Conservation (phyloP, 2,113 vertebrate species). For the Atrichornis clamosus region DNA sequence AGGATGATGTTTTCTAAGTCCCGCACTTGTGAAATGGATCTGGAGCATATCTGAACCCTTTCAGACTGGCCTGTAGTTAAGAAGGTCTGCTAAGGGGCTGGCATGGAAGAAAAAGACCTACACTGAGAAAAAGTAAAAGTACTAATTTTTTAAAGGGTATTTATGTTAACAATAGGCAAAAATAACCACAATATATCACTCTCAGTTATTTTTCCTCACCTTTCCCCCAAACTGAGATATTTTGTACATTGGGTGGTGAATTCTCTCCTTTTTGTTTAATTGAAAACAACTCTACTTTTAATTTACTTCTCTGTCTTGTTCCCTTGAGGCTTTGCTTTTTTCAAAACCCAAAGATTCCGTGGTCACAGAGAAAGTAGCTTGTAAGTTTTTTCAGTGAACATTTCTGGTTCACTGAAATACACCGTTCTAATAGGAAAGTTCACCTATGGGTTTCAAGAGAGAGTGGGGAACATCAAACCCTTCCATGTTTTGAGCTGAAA, state of each 20-base stretch:
- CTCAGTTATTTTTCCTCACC: not conserved
- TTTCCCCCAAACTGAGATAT: not conserved
- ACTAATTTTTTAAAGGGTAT: not conserved
- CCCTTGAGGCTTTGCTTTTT: not conserved
- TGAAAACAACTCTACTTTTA: not conserved
- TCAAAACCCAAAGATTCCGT: not conserved
- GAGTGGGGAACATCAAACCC: not conserved
- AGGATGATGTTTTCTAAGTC: not conserved
- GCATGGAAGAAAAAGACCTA: not conserved
- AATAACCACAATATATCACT: not conserved
- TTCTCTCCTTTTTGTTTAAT: not conserved
- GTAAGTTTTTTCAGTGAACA: not conserved
- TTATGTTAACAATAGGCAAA: not conserved
- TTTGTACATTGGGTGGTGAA: not conserved
- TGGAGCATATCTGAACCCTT: not conserved
- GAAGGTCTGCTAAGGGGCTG: not conserved
- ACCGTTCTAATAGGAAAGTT: not conserved
- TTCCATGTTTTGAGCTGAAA: not conserved
- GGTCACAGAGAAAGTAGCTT: not conserved
- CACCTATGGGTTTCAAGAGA: not conserved
- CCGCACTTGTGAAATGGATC: not conserved
- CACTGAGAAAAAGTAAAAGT: not conserved
- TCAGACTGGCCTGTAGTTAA: not conserved
- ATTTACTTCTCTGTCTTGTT: not conserved
- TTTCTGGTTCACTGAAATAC: not conserved